Evolutionary conservation across 92 coral and sea anemone genomes (phyloP), one percentile per base, ranked within the genome.

Genomic region (Meandrina meandrites): DNA sequence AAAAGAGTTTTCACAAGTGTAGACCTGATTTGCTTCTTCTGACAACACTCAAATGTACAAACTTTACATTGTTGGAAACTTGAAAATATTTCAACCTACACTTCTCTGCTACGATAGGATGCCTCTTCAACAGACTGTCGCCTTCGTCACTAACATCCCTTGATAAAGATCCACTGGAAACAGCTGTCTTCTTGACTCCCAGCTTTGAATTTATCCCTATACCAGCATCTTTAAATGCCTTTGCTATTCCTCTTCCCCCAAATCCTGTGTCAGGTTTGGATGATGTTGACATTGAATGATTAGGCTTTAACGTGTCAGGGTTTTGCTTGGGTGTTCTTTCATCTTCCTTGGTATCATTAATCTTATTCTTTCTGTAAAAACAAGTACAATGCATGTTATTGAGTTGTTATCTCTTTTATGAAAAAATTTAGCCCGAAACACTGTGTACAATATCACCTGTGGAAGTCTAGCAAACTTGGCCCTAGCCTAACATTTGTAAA

Each of bases 71-170:
- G n/a, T n/a, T n/a, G n/a, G 45, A 40, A 40, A 40, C 45, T 40
- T 40, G 6, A 40, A 40, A 40, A 40, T 40, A 40, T 40, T 40
- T 40, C 6, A 48, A 48, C 53, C 6, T 86, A 94, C 98, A 96
- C 67, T 88, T 88, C 40, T 90, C 94, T 37, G 94, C 91, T 47
- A 78, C 75, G 51, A 90, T 85, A 18, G 99, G 98, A 57, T 88
- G 81, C 47, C 93, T 86, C 50, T 90, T 93, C 13, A 97, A 81
- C 79, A 97, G 81, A 24, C 94, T 93, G 24, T 57, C 62, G 9
- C 96, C 99, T 78, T 94, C 99, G 31, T 97, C 99, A 71, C 99
- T 97, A 14, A 92, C 95, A 89, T 96, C 99, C 40, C 96, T 91
- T 72, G 91, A 92, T 4, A 90, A 77, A 28, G 87, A 68, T 70